Base-by-base conservation (phyloP, 2,797 vertebrate species). In the Argyrosomus regius region DNA sequence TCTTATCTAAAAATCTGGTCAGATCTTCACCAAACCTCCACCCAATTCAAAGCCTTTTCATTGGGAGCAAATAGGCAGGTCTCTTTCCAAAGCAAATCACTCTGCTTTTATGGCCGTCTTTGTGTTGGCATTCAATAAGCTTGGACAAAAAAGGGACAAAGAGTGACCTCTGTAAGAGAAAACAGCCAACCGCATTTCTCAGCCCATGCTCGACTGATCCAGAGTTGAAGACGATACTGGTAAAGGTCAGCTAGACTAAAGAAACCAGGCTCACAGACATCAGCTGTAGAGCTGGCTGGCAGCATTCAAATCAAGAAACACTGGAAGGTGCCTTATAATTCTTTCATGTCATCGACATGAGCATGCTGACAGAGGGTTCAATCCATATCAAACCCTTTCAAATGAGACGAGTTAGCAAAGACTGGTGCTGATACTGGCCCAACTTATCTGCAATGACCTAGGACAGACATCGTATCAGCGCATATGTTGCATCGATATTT, bases 21-120 rank as follows among this genome's bases (percentile, higher is more conserved):
- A 63, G 57, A 87, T 69, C 73, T 41, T 86, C 45, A 57, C 64
- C 78, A 82, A 87, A 78, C 65, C 69, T 65, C 41, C 50, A 6
- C 66, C 48, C 52, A 57, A 66, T 63, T 86, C 8, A 73, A 81
- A 88, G 60, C 66, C 73, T 69, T 87, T 87, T 83, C 70, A 80
- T 14, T 14, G 35, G 72, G 31, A 78, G 69, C 78, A 85, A 81
- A 88, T 52, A 86, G 61, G 64, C 60, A 63, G 53, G 64, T 71
- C 75, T 81, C 56, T 65, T 65, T 75, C 75, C 69, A 58, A 39
- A 86, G 80, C 77, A 89, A 88, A 85, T 83, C 61, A 63, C 79
- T 77, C 58, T 46, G 78, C 49, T 83, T 91, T 91, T 91, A 89
- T 77, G 65, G 83, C 49, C 1, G 56, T 57, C 75, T 89, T 93